Percentiles rank a stretch among this genome's conserved stretches.
These are phyloP conservation scores for Lottia gigantea DNA, from an alignment of 2,888 invertebrate species.

Conservation along the genomic window DNA sequence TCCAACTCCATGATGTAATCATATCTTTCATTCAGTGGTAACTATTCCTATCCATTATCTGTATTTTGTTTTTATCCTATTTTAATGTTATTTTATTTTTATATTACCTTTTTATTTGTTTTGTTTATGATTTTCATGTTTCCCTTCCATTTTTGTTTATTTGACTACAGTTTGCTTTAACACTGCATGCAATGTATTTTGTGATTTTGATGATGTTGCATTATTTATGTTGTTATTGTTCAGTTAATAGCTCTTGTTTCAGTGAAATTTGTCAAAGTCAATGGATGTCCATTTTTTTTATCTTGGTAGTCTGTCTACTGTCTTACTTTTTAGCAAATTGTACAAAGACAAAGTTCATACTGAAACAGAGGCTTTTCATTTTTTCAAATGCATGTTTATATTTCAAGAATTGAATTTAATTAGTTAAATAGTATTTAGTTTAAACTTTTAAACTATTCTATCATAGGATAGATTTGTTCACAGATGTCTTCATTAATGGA, in stretches of 20 bases:
- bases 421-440: too few species aligned
- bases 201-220: background rate
- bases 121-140: conserved; percentile 5
- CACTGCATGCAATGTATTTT: background rate
- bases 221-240: background rate
- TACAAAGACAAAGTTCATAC: too few species aligned
- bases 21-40: too few species aligned
- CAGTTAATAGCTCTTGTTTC: background rate
- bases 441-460: too few species aligned
- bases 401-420: too few species aligned
- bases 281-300: background rate
- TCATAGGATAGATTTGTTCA: too few species aligned
- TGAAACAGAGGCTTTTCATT: too few species aligned
- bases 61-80: conserved; percentile 6
- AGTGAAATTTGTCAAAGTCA: background rate
- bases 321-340: too few species aligned
- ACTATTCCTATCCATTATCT: background rate
- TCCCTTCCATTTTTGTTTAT: conserved; percentile 5
- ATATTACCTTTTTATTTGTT: background rate
- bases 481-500: too few species aligned
- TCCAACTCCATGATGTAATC: too few species aligned
- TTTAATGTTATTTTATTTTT: conserved; percentile 3
- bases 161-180: background rate
- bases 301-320: too few species aligned
- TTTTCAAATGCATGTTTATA: too few species aligned